Conservation (phyloP, 2,797 vertebrate species). For the Poecilia gillii region DNA sequence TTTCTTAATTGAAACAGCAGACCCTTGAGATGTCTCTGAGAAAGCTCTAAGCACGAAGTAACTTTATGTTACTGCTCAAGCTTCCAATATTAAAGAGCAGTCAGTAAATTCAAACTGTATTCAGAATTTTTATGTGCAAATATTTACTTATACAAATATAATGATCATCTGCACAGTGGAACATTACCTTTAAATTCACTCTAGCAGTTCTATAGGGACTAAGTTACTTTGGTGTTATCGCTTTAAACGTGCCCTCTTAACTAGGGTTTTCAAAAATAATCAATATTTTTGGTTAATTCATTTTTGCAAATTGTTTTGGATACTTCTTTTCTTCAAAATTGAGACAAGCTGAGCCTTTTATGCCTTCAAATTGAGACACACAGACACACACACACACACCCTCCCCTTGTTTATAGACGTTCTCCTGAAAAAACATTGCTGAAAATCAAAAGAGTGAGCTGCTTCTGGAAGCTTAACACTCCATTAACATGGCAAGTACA, state of each 20-base stretch:
- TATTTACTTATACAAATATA: background rate
- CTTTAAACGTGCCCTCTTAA: background rate
- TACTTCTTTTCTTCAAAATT: background rate
- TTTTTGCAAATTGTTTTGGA: background rate
- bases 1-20: background rate
- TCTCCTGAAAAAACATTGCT: background rate
- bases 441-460: background rate
- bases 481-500: background rate
- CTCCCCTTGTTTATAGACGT: background rate
- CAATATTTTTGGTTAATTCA: background rate
- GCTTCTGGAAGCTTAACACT: background rate
- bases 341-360: background rate
- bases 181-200: background rate
- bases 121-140: background rate
- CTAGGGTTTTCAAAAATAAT: background rate
- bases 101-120: background rate
- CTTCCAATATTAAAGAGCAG: background rate
- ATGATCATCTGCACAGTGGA: background rate
- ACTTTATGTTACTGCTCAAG: background rate
- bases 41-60: background rate
- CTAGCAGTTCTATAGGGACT: background rate
- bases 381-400: background rate
- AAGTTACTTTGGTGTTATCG: background rate
- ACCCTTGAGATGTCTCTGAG: background rate
- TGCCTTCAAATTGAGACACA: background rate